Conservation (phyloP, 2,797 vertebrate species). For the Adelosebastes latens region DNA sequence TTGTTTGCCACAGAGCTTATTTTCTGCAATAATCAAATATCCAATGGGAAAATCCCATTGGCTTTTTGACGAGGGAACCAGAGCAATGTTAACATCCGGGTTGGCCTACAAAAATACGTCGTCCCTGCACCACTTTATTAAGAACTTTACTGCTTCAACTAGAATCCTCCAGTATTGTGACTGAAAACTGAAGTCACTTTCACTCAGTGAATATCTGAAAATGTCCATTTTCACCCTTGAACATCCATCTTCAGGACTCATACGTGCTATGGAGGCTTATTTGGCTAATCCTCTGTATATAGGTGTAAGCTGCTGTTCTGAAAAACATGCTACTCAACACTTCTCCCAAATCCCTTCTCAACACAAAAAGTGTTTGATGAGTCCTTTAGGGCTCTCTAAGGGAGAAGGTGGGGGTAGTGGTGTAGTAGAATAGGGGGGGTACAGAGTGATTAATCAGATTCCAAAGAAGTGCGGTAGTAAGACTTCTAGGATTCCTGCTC, state of each 20-base stretch:
- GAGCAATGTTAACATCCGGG: too few relatives aligned
- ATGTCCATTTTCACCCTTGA: not conserved
- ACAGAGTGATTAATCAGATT: slow-evolving; percentile 95
- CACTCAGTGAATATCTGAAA: not conserved
- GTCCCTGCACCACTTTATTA: too few relatives aligned
- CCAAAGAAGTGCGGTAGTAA: slow-evolving; percentile 87
- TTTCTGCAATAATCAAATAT: too few relatives aligned
- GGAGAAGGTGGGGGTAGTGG: slow-evolving; percentile 24
- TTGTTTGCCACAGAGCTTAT: too few relatives aligned
- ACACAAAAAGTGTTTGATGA: slow-evolving; percentile 81
- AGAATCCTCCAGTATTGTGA: not conserved
- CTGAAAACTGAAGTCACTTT: slow-evolving; percentile 16
- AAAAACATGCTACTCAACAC: slow-evolving; percentile 73
- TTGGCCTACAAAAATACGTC: too few relatives aligned
- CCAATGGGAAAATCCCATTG: too few relatives aligned
- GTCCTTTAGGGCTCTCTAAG: slow-evolving; percentile 85
- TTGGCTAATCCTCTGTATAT: slow-evolving; percentile 35
- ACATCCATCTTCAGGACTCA: slow-evolving; percentile 30
- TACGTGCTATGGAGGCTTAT: slow-evolving; percentile 21
- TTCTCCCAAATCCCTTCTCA: slow-evolving; percentile 56
- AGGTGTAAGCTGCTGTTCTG: slow-evolving; percentile 46
- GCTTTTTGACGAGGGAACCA: too few relatives aligned
- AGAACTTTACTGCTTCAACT: not conserved
- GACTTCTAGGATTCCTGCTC: slow-evolving; percentile 90
- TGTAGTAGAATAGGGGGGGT: slow-evolving; percentile 39